These are phyloP conservation scores for Ibycter americanus DNA, from an alignment of 2,797 vertebrate genomes.

Conservation along the genomic window DNA sequence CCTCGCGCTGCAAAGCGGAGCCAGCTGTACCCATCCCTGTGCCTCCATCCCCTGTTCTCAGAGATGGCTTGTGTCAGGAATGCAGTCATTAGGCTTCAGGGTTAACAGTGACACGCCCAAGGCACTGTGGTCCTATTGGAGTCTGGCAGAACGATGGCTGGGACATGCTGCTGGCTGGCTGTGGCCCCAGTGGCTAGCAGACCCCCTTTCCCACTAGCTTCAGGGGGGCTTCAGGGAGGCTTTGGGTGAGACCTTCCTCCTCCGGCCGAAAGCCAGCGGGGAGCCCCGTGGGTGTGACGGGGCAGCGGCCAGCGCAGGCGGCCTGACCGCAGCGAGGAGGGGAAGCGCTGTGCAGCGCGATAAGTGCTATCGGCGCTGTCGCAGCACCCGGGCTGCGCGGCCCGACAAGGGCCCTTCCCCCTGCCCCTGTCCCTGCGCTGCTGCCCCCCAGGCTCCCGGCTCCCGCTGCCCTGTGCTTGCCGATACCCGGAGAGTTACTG, in stretches of 20 bases:
- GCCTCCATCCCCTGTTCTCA: background rate
- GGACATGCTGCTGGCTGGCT: background rate
- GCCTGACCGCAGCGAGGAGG: conserved; percentile 65
- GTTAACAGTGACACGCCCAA: background rate
- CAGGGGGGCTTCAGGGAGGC: background rate
- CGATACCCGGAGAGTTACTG: conserved; percentile 29
- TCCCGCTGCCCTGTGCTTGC: background rate
- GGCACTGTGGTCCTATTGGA: background rate
- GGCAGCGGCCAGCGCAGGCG: background rate
- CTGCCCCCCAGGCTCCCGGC: background rate
- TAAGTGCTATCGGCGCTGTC: conserved; percentile 74
- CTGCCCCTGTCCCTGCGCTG: rapidly evolving
- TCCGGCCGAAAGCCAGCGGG: background rate
- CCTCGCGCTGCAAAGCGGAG: background rate
- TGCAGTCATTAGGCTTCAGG: background rate
- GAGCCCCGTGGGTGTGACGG: rapidly evolving
- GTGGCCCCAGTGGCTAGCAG: background rate
- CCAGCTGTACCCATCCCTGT: rapidly evolving
- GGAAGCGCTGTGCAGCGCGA: conserved; percentile 74
- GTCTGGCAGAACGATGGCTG: background rate
- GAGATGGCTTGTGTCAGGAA: background rate
- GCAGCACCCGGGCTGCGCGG: conserved; percentile 15
- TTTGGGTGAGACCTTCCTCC: background rate
- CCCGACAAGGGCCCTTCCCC: conserved; percentile 58
- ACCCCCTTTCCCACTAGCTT: background rate